Conservation (phyloP, 2,888 invertebrate genomes). For the Amorpha juglandis region DNA sequence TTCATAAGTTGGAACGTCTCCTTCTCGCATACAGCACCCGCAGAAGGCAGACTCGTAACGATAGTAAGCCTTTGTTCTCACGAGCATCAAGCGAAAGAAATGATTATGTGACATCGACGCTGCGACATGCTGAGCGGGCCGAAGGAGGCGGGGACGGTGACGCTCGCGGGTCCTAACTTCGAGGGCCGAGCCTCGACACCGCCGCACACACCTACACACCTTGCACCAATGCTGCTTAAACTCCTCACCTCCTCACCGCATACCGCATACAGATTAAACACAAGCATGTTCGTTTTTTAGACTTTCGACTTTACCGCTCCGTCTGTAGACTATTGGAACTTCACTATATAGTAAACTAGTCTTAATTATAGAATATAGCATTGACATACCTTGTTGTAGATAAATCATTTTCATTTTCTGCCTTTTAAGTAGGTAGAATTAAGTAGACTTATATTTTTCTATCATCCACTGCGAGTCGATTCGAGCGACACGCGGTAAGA, state of each 20-base stretch:
- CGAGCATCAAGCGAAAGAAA: constrained; percentile 82
- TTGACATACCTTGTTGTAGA: constrained; percentile 4
- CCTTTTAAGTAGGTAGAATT: constrained; percentile 45
- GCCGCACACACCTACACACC: constrained; percentile 61
- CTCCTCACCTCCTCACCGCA: constrained; percentile 37
- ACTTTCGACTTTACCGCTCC: constrained; percentile 11
- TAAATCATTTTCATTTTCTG: constrained; percentile 31
- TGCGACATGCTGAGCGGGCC: constrained; percentile 73
- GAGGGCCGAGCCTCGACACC: constrained; percentile 68
- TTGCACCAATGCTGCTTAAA: constrained; percentile 57
- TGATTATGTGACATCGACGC: constrained; percentile 79
- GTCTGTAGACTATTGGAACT: background rate
- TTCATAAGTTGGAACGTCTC: constrained; percentile 86
- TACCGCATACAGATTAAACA: constrained; percentile 39
- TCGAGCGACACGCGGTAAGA: constrained; percentile 41
- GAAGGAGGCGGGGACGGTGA: constrained; percentile 81
- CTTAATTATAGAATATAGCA: constrained; percentile 4
- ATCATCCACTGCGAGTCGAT: constrained; percentile 63
- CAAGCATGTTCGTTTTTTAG: constrained; percentile 42
- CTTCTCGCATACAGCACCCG: constrained; percentile 93
- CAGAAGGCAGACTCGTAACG: constrained; percentile 88
- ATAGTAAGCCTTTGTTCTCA: constrained; percentile 85
- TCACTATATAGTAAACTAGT: background rate
- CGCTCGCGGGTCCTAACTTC: constrained; percentile 64
- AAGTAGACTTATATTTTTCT: constrained; percentile 72